Conservation (phyloP, 1,140 invertebrate genomes). For the Thalassaphorura encarpata region DNA sequence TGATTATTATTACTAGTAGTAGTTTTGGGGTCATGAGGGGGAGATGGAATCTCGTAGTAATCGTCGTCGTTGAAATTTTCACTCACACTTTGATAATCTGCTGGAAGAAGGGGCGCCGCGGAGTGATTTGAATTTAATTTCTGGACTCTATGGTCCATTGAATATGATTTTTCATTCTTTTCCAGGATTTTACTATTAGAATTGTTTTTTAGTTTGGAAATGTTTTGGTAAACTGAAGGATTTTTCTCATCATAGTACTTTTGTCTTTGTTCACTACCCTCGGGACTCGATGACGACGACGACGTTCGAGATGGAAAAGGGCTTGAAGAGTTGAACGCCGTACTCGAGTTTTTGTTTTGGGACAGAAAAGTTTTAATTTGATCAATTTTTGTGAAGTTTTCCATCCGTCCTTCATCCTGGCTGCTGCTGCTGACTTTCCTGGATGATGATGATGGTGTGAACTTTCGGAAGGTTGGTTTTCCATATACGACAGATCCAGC, state of each 20-base stretch:
- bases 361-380: slow-evolving; percentile 2
- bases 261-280: background rate
- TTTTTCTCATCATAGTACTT: background rate
- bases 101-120: too few species aligned
- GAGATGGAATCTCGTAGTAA: too few species aligned
- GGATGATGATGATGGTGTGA: background rate
- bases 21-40: background rate
- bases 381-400: background rate
- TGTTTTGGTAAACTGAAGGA: background rate
- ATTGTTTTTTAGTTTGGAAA: background rate
- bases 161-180: background rate
- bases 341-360: too few species aligned
- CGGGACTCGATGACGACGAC: background rate
- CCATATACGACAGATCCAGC: background rate
- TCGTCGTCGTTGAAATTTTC: background rate
- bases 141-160: background rate
- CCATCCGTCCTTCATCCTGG: background rate
- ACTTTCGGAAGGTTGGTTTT: background rate
- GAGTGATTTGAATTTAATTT: too few species aligned
- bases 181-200: background rate
- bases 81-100: background rate
- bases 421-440: background rate
- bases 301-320: background rate
- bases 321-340: background rate
- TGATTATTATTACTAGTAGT: background rate